These are phyloP conservation scores for Dilophus febrilis DNA, from an alignment of 2,888 invertebrate genomes.

Conservation along the genomic window DNA sequence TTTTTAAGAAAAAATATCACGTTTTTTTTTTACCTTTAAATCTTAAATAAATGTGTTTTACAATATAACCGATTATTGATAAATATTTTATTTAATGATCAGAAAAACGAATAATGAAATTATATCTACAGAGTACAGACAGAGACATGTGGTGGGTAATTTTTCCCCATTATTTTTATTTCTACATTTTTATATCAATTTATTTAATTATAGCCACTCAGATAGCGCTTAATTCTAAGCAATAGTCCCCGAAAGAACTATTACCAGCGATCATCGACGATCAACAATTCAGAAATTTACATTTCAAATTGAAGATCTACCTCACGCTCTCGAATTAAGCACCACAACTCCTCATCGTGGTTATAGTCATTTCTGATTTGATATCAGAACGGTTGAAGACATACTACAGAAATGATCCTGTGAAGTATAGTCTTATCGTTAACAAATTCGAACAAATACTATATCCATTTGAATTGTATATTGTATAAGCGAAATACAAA, in stretches of 20 bases:
- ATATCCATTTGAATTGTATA: too few relatives aligned
- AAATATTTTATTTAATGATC: too few relatives aligned
- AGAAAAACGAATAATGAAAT: too few relatives aligned
- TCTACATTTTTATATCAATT: too few relatives aligned
- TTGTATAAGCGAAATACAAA: too few relatives aligned
- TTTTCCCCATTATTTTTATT: too few relatives aligned
- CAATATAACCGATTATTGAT: too few relatives aligned
- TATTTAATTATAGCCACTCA: constrained; percentile 17
- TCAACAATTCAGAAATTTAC: constrained; percentile 9
- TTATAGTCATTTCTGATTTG: constrained; percentile 17
- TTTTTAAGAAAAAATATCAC: too few relatives aligned
- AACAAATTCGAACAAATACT: constrained; percentile 8
- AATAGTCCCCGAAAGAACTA: constrained; percentile 6
- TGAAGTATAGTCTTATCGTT: constrained; percentile 23
- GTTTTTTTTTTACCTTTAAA: too few relatives aligned
- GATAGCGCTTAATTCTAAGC: constrained; percentile 18
- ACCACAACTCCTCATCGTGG: constrained; percentile 41
- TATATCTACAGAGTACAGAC: too few relatives aligned
- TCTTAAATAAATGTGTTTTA: too few relatives aligned
- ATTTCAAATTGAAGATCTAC: constrained; percentile 16
- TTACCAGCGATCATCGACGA: constrained; percentile 25
- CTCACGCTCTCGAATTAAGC: constrained; percentile 36
- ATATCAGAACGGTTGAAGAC: constrained; percentile 25
- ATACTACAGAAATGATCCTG: constrained; percentile 41
- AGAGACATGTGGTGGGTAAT: too few relatives aligned